Evolutionary conservation across 2,888 invertebrate genomes (phyloP).

Genomic region (Caradrina kadenii): DNA sequence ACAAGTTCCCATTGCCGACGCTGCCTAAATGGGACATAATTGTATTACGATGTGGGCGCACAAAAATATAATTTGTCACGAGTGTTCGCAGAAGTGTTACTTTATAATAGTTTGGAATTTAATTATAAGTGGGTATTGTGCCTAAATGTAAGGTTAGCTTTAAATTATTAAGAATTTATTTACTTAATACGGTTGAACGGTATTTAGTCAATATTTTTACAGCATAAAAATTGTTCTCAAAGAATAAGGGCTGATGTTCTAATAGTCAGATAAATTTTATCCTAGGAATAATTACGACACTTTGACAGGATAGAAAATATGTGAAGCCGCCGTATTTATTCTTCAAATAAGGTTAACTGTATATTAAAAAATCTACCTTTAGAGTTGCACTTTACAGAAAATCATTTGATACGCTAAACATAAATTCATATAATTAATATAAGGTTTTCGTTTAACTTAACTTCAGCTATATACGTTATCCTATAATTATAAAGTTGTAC

Average conservation of each 20-base stretch:
- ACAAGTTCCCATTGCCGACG: slow-evolving; percentile 78
- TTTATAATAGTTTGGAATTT: slow-evolving; percentile 37
- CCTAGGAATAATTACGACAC: too few species aligned
- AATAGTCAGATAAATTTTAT: too few species aligned
- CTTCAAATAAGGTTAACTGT: too few species aligned
- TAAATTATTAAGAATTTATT: background rate
- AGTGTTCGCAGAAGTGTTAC: slow-evolving; percentile 11
- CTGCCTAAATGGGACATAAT: slow-evolving; percentile 70
- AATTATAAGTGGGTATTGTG: background rate
- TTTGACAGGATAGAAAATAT: too few species aligned
- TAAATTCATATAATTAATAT: background rate
- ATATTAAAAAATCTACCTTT: too few species aligned
- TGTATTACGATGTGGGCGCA: slow-evolving; percentile 63
- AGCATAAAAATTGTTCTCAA: too few species aligned
- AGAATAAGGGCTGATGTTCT: too few species aligned
- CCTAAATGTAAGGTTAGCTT: background rate
- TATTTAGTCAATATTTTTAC: too few species aligned
- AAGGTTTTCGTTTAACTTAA: background rate
- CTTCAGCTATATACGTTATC: background rate
- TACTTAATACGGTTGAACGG: too few species aligned
- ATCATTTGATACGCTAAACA: background rate
- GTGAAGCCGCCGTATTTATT: too few species aligned
- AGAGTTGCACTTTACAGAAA: background rate
- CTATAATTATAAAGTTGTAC: background rate
- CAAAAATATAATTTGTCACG: slow-evolving; percentile 44